These are phyloP conservation scores for Siniperca chuatsi DNA, from an alignment of 2,113 vertebrate genomes.

Conservation along the genomic window DNA sequence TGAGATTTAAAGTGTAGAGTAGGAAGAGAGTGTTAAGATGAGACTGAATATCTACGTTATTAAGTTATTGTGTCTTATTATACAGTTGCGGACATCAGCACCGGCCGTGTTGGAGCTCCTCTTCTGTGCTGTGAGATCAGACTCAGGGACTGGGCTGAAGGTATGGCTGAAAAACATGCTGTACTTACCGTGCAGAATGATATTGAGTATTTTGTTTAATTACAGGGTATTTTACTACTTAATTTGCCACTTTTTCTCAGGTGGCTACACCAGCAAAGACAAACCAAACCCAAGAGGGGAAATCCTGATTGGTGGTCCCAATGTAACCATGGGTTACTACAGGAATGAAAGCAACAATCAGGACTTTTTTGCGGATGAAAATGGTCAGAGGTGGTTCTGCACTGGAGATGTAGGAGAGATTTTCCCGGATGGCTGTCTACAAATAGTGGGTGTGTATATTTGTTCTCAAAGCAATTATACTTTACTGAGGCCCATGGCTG, in stretches of 20 bases:
- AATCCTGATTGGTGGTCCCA: slow-evolving; percentile 94
- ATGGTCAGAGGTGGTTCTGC: slow-evolving; percentile 95
- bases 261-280: slow-evolving; percentile 93
- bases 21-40: too few relatives aligned
- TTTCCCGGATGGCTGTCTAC: slow-evolving; percentile 94
- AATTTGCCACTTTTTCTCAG: slow-evolving; percentile 71
- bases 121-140: slow-evolving; percentile 96
- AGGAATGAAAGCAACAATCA: slow-evolving; percentile 86
- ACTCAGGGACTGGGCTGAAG: slow-evolving; percentile 95
- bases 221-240: not conserved
- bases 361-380: slow-evolving; percentile 91
- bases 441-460: slow-evolving; percentile 92
- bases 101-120: slow-evolving; percentile 95
- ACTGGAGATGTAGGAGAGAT: slow-evolving; percentile 97
- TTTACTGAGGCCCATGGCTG: too few relatives aligned
- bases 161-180: slow-evolving; percentile 75
- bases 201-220: not conserved
- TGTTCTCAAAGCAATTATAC: not conserved
- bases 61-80: not conserved
- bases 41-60: not conserved
- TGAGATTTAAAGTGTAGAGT: rapidly evolving
- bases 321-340: slow-evolving; percentile 96
- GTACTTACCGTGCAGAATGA: too few relatives aligned
- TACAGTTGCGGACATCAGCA: slow-evolving; percentile 86
- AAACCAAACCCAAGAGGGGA: slow-evolving; percentile 95